phyloP scores from a whole-genome alignment of 2,888 invertebrate genomes.

The Rapana venosa region DNA sequence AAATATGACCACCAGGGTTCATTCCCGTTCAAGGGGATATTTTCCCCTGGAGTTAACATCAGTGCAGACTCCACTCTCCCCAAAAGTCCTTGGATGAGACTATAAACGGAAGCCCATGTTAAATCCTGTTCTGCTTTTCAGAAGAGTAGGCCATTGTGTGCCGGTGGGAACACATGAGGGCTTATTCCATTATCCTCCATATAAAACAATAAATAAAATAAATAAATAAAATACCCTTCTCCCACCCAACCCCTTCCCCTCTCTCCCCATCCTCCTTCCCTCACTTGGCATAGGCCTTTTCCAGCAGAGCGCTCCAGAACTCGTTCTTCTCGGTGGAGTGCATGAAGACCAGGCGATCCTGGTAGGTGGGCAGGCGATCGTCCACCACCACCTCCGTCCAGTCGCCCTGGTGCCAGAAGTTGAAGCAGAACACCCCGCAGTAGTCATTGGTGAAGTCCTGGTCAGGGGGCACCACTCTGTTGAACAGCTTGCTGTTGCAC shows the following conservation, averaged over 20 bases:
- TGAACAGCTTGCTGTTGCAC: conserved; percentile 90
- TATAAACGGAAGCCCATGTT: too few species aligned
- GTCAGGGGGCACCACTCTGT: conserved; percentile 96
- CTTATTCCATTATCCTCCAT: too few species aligned
- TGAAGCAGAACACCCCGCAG: conserved; percentile 89
- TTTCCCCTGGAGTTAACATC: too few species aligned
- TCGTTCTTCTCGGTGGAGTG: conserved; percentile 91
- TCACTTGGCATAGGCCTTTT: conserved; percentile 95
- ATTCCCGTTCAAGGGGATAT: too few species aligned
- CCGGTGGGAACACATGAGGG: too few species aligned
- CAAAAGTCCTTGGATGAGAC: too few species aligned
- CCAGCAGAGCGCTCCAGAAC: conserved; percentile 96
- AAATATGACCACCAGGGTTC: too few species aligned
- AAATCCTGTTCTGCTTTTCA: too few species aligned
- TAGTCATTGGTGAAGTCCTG: conserved; percentile 91
- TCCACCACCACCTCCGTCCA: conserved; percentile 94
- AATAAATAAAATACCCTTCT: neutral
- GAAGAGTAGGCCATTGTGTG: too few species aligned
- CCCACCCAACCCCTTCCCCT: neutral
- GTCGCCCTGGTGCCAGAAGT: conserved; percentile 93
- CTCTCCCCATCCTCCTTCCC: conserved; percentile 79
- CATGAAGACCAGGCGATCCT: conserved; percentile 91
- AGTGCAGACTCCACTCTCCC: too few species aligned
- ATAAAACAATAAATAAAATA: too few species aligned
- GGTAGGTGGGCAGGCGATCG: conserved; percentile 91